Base-by-base conservation (phyloP, 2,888 invertebrate genomes). In the Halictus quadricinctus region DNA sequence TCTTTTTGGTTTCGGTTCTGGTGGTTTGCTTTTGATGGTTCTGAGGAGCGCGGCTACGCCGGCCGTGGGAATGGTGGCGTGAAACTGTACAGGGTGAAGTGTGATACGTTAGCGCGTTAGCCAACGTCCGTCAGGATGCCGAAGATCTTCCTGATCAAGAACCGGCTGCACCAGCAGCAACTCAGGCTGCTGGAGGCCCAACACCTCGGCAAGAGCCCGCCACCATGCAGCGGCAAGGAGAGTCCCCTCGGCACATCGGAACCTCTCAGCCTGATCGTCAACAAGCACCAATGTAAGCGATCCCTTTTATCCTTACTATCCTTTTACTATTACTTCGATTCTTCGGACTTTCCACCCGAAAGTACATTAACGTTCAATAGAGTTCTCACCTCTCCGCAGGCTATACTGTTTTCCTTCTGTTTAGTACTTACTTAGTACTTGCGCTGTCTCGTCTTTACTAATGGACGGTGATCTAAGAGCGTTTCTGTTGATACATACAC, bases 131-230 rank as follows among this genome's bases (percentile, higher is more conserved):
- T 79, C 92, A 95, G 93, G 93, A 98, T 98, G 98, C 98, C 98
- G 96, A 98, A 98, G 96, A 98, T 98, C 95, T 98, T 98, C 95
- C 95, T 98, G 93, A 98, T 98, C 93, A 98, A 98, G 95, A 97
- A 98, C 95, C 96, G 98, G 94, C 96, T 98, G 96, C 97, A 97
- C 92, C 97, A 98, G 96, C 98, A 98, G 96, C 98, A 98, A 95
- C 96, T 97, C 93, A 96, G 97, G 93, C 95, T 98, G 94, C 95
- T 97, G 95, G 98, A 98, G 95, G 96, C 97, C 88, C 98, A 98
- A 95, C 97, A 98, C 95, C 96, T 97, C 73, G 93, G 93, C 76
- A 94, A 94, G 87, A 94, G 93, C 81, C 94, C 93, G 72, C 93
- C 92, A 54, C 93, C 93, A 70, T 93, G 93, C 74, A 93, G 93